Conservation (phyloP, 2,113 vertebrate species). For the Zosterops lateralis region DNA sequence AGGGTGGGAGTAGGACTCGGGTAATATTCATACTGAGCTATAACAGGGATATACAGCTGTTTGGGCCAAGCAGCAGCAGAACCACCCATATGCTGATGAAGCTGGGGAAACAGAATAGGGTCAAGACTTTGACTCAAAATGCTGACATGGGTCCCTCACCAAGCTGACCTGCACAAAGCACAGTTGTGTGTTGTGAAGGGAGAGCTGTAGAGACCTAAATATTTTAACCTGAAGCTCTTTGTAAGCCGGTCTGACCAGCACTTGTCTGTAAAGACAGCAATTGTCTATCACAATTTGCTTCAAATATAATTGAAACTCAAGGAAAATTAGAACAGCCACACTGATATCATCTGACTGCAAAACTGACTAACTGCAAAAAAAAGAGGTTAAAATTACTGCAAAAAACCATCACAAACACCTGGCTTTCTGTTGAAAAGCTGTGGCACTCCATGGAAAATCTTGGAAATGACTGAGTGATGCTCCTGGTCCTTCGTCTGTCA, state of each 20-base stretch:
- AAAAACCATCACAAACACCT: not conserved
- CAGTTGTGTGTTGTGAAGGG: not conserved
- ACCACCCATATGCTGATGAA: not conserved
- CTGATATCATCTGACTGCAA: not conserved
- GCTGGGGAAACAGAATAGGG: not conserved
- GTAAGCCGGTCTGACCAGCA: not conserved
- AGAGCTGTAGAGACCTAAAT: not conserved
- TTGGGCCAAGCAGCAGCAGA: slow-evolving; percentile 20
- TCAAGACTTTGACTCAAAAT: not conserved
- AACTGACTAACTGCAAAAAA: not conserved
- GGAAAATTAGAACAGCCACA: not conserved
- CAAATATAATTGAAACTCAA: slow-evolving; percentile 18
- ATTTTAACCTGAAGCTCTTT: slow-evolving; percentile 21
- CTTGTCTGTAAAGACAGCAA: not conserved
- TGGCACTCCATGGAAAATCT: not conserved
- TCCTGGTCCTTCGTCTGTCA: not conserved
- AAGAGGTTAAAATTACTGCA: not conserved
- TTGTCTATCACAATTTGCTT: slow-evolving; percentile 12
- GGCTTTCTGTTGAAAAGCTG: not conserved
- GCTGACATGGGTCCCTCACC: not conserved
- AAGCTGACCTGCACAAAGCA: not conserved
- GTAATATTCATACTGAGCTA: not conserved
- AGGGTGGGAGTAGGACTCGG: not conserved
- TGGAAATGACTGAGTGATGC: not conserved
- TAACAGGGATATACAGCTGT: not conserved